Conservation (phyloP, 1,140 invertebrate genomes). For the Lordiphosa stackelbergi region DNA sequence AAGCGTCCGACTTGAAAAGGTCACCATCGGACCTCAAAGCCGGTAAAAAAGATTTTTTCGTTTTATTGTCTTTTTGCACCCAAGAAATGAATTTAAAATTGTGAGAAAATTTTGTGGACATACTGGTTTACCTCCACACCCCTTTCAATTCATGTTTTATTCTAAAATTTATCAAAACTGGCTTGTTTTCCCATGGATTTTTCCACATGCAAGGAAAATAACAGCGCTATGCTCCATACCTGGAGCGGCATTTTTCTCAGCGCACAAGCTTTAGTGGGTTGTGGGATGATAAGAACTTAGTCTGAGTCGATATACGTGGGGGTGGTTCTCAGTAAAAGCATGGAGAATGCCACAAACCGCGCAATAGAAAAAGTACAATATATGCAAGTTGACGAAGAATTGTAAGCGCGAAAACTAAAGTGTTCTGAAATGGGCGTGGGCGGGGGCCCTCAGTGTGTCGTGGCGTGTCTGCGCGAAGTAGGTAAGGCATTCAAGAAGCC, state of each 20-base stretch:
- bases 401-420: conserved; percentile 11
- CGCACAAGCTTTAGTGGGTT: too few species aligned
- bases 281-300: too few species aligned
- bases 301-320: too few species aligned
- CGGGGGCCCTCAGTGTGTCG: neutral
- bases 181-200: conserved; percentile 31
- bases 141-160: neutral
- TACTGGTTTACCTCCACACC: conserved; percentile 35
- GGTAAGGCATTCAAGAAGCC: conserved; percentile 28
- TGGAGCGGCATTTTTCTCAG: too few species aligned
- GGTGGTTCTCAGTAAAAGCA: neutral
- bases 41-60: conserved; percentile 20
- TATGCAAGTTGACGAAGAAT: conserved; percentile 10
- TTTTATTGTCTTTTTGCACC: conserved; percentile 40
- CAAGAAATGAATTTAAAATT: conserved; percentile 35
- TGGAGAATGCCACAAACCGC: neutral
- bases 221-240: too few species aligned
- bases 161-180: conserved; percentile 25
- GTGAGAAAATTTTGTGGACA: conserved; percentile 50
- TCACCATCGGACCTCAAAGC: neutral
- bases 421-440: neutral
- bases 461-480: conserved; percentile 4
- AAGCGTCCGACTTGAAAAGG: conserved; percentile 11
- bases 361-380: conserved; percentile 1
- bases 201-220: conserved; percentile 15